These are phyloP conservation scores for Petrosia ficiformis DNA, from an alignment of 37 sponge, comb jelly and placozoan genomes.

Conservation along the genomic window DNA sequence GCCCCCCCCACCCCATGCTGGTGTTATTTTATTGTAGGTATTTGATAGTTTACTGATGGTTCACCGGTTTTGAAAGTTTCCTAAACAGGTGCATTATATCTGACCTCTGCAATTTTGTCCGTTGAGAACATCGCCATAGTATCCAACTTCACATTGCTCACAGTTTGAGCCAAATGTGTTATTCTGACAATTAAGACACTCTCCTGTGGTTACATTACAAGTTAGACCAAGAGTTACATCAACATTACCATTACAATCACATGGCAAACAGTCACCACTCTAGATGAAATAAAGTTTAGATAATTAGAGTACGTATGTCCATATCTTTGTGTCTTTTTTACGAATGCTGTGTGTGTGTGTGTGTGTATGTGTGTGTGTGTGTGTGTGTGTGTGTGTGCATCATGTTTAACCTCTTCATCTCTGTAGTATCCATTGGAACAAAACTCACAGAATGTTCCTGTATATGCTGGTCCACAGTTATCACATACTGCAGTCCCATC, in stretches of 20 bases:
- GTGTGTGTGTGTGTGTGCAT: no score
- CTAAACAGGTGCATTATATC: background rate
- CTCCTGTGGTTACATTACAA: slow-evolving; percentile 74
- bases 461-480: slow-evolving; percentile 57
- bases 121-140: slow-evolving; percentile 56
- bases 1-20: no score
- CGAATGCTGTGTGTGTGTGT: no score
- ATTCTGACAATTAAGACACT: slow-evolving; percentile 73
- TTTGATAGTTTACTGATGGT: no score
- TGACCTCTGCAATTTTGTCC: slow-evolving; percentile 51
- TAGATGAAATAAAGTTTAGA: no score
- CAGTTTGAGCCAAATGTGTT: slow-evolving; percentile 81
- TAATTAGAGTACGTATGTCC: no score
- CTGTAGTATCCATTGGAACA: slow-evolving; percentile 89
- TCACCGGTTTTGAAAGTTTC: no score
- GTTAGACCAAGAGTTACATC: slow-evolving; percentile 65
- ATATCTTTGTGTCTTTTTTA: no score
- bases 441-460: slow-evolving; percentile 81
- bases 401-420: no score
- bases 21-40: no score
- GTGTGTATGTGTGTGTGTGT: no score
- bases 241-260: slow-evolving; percentile 74
- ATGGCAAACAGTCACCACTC: slow-evolving; percentile 27
- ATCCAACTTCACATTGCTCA: slow-evolving; percentile 64
- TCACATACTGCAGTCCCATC: slow-evolving; percentile 69